A percentile compares a stretch with the other conserved stretches of the same genome.
Evolutionary conservation across 1,140 invertebrate genomes (phyloP).

Genomic region (Leptinotarsa defecta): DNA sequence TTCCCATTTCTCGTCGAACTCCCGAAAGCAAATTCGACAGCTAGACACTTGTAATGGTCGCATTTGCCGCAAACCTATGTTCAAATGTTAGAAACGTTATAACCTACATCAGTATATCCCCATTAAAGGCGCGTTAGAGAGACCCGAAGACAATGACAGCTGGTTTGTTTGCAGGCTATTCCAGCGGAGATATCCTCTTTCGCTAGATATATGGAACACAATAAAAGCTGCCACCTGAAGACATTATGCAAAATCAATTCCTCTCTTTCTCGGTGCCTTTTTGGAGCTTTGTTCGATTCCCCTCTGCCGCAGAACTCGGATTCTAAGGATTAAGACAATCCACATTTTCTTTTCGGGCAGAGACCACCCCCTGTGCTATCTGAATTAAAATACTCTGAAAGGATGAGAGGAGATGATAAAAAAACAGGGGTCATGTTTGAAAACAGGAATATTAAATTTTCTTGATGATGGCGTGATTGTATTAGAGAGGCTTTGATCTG

Average conservation of each 20-base stretch:
- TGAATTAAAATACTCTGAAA: conserved; percentile 28
- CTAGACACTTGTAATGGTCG: background rate
- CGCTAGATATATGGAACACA: conserved; percentile 53
- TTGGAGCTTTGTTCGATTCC: conserved; percentile 43
- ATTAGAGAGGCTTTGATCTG: no score
- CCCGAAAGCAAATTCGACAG: background rate
- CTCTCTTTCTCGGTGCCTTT: conserved; percentile 41
- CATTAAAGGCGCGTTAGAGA: conserved; percentile 48
- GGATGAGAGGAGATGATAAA: conserved; percentile 14
- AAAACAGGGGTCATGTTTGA: conserved; percentile 16
- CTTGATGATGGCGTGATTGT: no score
- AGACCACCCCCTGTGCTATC: conserved; percentile 23
- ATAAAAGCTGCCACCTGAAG: conserved; percentile 54
- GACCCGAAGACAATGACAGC: conserved; percentile 45
- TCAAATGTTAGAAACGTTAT: background rate
- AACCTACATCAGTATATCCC: conserved; percentile 39
- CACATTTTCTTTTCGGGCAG: conserved; percentile 40
- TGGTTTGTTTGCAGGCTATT: conserved; percentile 50
- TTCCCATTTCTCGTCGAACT: background rate
- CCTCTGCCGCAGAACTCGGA: conserved; percentile 32
- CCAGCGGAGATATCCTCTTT: conserved; percentile 42
- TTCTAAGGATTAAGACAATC: conserved; percentile 53
- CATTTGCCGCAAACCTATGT: conserved; percentile 9
- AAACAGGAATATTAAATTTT: conserved; percentile 13
- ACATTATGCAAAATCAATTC: conserved; percentile 58